Percentiles rank a stretch among this genome's conserved stretches.
Conservation (phyloP, 30 jellyfish, hydroid and myxozoan species). For the Clytia hemisphaerica region DNA sequence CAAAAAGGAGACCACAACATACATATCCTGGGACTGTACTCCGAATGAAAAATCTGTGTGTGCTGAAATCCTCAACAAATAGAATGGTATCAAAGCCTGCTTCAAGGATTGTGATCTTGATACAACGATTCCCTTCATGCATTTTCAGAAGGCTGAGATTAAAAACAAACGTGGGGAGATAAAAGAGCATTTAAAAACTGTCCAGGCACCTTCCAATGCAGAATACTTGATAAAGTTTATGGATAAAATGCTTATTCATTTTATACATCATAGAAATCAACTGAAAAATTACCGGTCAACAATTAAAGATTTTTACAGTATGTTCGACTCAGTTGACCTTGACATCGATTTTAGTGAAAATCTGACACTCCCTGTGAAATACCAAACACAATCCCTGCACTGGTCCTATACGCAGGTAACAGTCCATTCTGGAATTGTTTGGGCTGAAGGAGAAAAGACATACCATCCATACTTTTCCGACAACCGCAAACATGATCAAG, state of each 20-base stretch:
- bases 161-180: slow-evolving; percentile 23
- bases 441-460: slow-evolving; percentile 28
- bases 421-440: slow-evolving; percentile 26
- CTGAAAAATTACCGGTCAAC: slow-evolving; percentile 25
- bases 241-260: no score
- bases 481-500: slow-evolving; percentile 20
- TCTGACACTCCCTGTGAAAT: slow-evolving; percentile 21
- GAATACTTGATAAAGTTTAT: slow-evolving; percentile 9
- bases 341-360: slow-evolving; percentile 19
- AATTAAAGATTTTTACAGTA: slow-evolving; percentile 11
- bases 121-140: slow-evolving; percentile 19
- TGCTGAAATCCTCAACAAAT: slow-evolving; percentile 6
- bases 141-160: slow-evolving; percentile 17
- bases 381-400: slow-evolving; percentile 29
- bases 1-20: slow-evolving; percentile 1
- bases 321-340: slow-evolving; percentile 22
- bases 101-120: slow-evolving; percentile 7
- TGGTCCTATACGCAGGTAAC: slow-evolving; percentile 28
- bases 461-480: slow-evolving; percentile 33
- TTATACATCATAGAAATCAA: slow-evolving; percentile 34
- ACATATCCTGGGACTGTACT: slow-evolving; percentile 27
- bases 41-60: slow-evolving; percentile 19
- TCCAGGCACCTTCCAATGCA: slow-evolving; percentile 12
- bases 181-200: slow-evolving; percentile 18
- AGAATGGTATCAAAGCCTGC: not conserved